Conservation (phyloP, 2,888 invertebrate species). For the Apamea sordens region DNA sequence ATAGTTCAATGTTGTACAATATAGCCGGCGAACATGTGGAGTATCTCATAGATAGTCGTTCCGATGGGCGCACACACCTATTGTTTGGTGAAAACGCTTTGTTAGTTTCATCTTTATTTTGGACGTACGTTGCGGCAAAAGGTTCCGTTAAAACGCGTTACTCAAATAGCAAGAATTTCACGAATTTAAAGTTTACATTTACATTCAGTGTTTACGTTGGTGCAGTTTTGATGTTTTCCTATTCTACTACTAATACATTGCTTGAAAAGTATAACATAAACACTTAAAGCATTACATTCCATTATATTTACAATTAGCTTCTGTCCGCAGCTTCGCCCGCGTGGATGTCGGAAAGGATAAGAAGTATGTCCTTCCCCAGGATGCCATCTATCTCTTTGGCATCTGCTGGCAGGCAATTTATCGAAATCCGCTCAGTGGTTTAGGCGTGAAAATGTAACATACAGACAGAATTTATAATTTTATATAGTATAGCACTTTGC, state of each 20-base stretch:
- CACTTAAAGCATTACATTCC: constrained; percentile 21
- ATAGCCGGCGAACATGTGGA: constrained; percentile 77
- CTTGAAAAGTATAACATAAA: constrained; percentile 23
- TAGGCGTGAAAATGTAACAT: too few relatives aligned
- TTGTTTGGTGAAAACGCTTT: constrained; percentile 77
- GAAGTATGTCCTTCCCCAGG: too few relatives aligned
- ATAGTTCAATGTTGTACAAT: constrained; percentile 63
- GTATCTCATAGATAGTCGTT: constrained; percentile 82
- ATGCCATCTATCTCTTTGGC: too few relatives aligned
- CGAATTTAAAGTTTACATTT: constrained; percentile 36
- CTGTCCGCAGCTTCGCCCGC: too few relatives aligned
- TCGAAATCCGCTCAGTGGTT: too few relatives aligned
- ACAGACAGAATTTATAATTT: too few relatives aligned
- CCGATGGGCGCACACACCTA: constrained; percentile 80
- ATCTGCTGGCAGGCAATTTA: too few relatives aligned
- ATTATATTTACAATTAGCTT: constrained; percentile 41
- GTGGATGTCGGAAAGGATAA: too few relatives aligned
- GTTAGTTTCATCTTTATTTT: constrained; percentile 77
- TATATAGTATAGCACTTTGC: too few relatives aligned
- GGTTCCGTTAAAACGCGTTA: constrained; percentile 37
- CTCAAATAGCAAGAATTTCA: constrained; percentile 17
- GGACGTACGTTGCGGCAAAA: constrained; percentile 53
- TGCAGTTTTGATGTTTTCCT: constrained; percentile 13
- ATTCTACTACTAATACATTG: constrained; percentile 35
- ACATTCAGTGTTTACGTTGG: constrained; percentile 19